Conservation (phyloP, 2,888 invertebrate genomes). For the Heteromurus nitidus region DNA sequence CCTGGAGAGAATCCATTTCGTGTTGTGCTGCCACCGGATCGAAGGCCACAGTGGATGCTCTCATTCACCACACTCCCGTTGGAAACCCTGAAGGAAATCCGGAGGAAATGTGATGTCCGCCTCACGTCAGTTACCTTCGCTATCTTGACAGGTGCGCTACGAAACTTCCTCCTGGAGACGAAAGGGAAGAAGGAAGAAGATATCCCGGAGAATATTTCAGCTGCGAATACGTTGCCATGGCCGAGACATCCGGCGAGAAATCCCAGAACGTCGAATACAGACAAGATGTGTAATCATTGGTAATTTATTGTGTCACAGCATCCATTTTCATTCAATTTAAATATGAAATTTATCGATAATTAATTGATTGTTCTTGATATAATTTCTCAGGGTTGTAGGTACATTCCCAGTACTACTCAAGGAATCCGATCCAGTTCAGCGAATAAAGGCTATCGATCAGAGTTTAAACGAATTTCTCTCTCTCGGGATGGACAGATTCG, state of each 20-base stretch:
- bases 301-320: no score
- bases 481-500: conserved; percentile 36
- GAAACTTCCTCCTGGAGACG: conserved; percentile 37
- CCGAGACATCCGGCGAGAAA: conserved; percentile 48
- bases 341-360: background rate
- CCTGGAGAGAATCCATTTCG: conserved; percentile 31
- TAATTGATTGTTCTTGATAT: no score
- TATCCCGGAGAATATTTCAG: conserved; percentile 13
- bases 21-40: background rate
- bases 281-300: conserved; percentile 62
- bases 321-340: background rate
- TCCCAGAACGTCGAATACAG: background rate
- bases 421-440: conserved; percentile 17
- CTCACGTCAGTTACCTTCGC: conserved; percentile 33
- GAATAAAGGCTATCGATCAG: conserved; percentile 23
- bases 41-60: conserved; percentile 1
- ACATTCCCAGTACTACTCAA: conserved; percentile 24
- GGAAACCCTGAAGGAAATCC: conserved; percentile 22
- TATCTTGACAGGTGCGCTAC: conserved; percentile 27
- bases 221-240: conserved; percentile 40
- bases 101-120: conserved; percentile 36
- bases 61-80: conserved; percentile 38
- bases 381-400: conserved; percentile 31
- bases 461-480: background rate
- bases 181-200: background rate